Percentiles rank a stretch among this genome's conserved stretches.
These are phyloP conservation scores for Serripes groenlandicus DNA, from an alignment of 2,888 invertebrate species.

Conservation along the genomic window DNA sequence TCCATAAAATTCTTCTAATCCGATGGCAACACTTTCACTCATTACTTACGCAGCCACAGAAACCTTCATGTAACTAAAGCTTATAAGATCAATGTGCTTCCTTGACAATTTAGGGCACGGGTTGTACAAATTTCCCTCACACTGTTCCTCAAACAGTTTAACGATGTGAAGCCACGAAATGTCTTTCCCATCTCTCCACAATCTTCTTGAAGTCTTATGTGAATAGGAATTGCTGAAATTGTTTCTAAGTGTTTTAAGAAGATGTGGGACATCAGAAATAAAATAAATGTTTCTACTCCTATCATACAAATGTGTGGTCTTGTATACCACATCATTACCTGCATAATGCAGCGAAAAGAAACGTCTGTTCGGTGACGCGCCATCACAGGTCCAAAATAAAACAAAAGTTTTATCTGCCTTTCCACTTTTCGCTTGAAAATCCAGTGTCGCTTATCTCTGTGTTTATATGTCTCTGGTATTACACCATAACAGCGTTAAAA, in stretches of 20 bases:
- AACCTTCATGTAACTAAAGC: conserved; percentile 39
- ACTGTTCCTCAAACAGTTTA: conserved; percentile 46
- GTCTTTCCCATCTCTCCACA: conserved; percentile 58
- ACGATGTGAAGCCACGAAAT: conserved; percentile 64
- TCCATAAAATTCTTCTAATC: conserved; percentile 26
- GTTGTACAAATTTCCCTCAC: conserved; percentile 29
- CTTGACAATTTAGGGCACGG: background rate
- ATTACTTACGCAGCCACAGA: conserved; percentile 44
- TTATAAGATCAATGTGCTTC: conserved; percentile 30
- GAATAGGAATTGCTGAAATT: conserved; percentile 60
- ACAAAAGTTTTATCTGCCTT: background rate
- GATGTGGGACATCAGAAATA: conserved; percentile 59
- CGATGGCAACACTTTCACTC: conserved; percentile 34
- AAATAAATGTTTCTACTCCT: conserved; percentile 43
- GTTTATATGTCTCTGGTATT: too few species aligned
- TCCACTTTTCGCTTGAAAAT: too few species aligned
- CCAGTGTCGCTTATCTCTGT: too few species aligned
- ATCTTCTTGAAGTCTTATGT: conserved; percentile 41
- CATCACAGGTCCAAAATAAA: conserved; percentile 3
- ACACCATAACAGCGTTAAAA: too few species aligned
- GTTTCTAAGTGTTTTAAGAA: conserved; percentile 61
- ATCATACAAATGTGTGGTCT: conserved; percentile 6
- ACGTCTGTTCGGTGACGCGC: conserved; percentile 57
- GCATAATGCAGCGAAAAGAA: conserved; percentile 54
- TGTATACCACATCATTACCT: conserved; percentile 1